Base-by-base conservation (phyloP, 1,140 invertebrate genomes). In the Eurosta solidaginis region DNA sequence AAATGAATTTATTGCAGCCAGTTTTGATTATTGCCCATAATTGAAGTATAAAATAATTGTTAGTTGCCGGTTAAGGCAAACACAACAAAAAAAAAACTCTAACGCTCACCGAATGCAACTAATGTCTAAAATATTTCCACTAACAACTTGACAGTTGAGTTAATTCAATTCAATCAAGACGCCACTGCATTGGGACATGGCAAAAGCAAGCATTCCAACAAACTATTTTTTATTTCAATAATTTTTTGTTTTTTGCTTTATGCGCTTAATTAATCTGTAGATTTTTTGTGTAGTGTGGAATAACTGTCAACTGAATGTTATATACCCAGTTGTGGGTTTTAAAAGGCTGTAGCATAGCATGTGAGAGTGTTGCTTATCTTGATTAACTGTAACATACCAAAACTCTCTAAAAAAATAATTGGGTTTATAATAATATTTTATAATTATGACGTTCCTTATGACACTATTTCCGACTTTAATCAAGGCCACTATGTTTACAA, bases 161-260 rank as follows among this genome's bases (percentile, higher is more conserved):
- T 40, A 68, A 68, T 68, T 68, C 59, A 22, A 68, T 68, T 68
- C 59, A 68, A 68, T 68, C 59, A 68, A 68, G 59, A 63, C 59
- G 59, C 33, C 27, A 22, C 33, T n/a, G 22, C 1, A 10, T 10
- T 3, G 0, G 20, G 20, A 1, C 17, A 20, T 20, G 54, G 1
- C 59, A n/a, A 29, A 10, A 17, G 25, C 54, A 33, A 22, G 14
- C 59, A 27, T 33, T 40, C 14, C 33, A 68, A 40, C 59, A 68
- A 68, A 25, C n/a, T 40, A 33, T 68, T 59, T 59, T 40, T 33
- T 68, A 68, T 40, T 68, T 36, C 33, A 68, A n/a, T 68, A 40
- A 33, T 68, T 68, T 54, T 20, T 25, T 27, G n/a, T 27, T 27
- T 20, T 54, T 27, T 9, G 45, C 45, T 47, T 47, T 2, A 17